Percentiles rank a stretch among this genome's conserved stretches.
These are phyloP conservation scores for Erynnis tages DNA, from an alignment of 2,888 invertebrate genomes.

Conservation along the genomic window DNA sequence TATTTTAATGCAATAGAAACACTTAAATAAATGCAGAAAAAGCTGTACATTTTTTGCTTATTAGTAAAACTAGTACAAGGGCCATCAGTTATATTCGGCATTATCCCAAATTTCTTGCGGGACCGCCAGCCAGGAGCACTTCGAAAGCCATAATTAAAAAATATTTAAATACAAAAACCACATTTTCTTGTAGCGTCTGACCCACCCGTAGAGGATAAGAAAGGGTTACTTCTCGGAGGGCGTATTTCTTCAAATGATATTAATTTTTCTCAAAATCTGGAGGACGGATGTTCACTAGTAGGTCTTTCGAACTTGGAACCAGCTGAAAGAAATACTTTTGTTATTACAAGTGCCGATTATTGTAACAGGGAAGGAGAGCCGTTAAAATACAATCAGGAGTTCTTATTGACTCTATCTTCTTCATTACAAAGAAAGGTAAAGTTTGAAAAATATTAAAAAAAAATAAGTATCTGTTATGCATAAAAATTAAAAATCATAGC, in stretches of 20 bases:
- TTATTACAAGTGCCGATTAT: slow-evolving; percentile 68
- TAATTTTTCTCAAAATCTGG: slow-evolving; percentile 61
- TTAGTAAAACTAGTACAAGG: too few relatives aligned
- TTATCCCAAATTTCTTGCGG: too few relatives aligned
- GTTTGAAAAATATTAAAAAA: background rate
- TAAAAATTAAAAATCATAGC: too few relatives aligned
- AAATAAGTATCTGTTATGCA: too few relatives aligned
- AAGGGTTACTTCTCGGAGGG: slow-evolving; percentile 62
- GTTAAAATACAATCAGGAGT: slow-evolving; percentile 71
- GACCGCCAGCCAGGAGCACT: too few relatives aligned
- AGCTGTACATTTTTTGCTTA: too few relatives aligned
- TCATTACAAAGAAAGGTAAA: slow-evolving; percentile 56
- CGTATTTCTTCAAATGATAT: slow-evolving; percentile 65
- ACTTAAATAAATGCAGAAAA: too few relatives aligned
- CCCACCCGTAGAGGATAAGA: slow-evolving; percentile 52
- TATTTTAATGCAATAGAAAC: too few relatives aligned
- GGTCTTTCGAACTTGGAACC: slow-evolving; percentile 47
- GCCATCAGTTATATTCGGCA: too few relatives aligned
- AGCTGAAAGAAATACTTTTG: slow-evolving; percentile 53
- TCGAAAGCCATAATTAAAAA: too few relatives aligned
- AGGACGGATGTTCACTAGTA: slow-evolving; percentile 60
- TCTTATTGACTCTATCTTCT: slow-evolving; percentile 59
- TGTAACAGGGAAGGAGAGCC: slow-evolving; percentile 61
- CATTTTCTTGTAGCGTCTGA: slow-evolving; percentile 48
- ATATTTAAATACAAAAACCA: too few relatives aligned